Percentiles rank a stretch among this genome's conserved stretches.
Evolutionary conservation across 1,140 invertebrate species (phyloP).

Genomic region (Drosophila bocqueti): DNA sequence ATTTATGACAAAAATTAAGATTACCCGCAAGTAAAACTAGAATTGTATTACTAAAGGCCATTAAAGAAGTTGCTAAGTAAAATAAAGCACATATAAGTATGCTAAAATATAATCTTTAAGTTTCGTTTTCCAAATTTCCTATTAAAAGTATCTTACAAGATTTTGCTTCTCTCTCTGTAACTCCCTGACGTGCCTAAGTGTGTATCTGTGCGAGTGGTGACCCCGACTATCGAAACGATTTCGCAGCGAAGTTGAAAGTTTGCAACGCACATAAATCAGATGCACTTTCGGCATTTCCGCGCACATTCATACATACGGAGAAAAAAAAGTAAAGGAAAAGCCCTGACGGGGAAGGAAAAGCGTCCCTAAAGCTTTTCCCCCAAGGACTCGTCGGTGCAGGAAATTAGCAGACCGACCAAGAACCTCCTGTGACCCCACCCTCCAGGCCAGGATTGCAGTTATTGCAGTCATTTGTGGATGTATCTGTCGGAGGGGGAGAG

Average conservation of each 20-base stretch:
- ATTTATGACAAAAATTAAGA: too few relatives aligned
- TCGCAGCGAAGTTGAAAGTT: constrained; percentile 72
- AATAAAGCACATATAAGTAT: too few relatives aligned
- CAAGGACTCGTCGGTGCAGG: constrained; percentile 48
- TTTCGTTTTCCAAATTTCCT: too few relatives aligned
- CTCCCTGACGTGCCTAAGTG: constrained; percentile 32
- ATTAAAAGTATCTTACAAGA: too few relatives aligned
- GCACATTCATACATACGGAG: constrained; percentile 19
- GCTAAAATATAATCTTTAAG: too few relatives aligned
- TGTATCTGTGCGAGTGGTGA: constrained; percentile 28
- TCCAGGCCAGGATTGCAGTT: constrained; percentile 58
- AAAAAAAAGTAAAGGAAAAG: constrained; percentile 22
- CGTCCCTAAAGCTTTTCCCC: constrained; percentile 28
- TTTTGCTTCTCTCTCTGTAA: background rate
- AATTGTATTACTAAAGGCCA: too few relatives aligned
- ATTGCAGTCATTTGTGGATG: constrained; percentile 71
- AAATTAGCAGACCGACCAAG: constrained; percentile 63
- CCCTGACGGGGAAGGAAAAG: constrained; percentile 21
- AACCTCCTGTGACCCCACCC: background rate
- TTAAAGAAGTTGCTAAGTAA: too few relatives aligned
- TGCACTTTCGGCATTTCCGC: constrained; percentile 79
- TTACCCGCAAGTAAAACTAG: too few relatives aligned
- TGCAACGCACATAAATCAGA: constrained; percentile 79
- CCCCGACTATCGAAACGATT: constrained; percentile 40
- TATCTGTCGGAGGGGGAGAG: constrained; percentile 20